Evolutionary conservation across 2,888 invertebrate genomes (phyloP), one percentile per base, ranked within the genome.

Genomic region (Buathra laborator): DNA sequence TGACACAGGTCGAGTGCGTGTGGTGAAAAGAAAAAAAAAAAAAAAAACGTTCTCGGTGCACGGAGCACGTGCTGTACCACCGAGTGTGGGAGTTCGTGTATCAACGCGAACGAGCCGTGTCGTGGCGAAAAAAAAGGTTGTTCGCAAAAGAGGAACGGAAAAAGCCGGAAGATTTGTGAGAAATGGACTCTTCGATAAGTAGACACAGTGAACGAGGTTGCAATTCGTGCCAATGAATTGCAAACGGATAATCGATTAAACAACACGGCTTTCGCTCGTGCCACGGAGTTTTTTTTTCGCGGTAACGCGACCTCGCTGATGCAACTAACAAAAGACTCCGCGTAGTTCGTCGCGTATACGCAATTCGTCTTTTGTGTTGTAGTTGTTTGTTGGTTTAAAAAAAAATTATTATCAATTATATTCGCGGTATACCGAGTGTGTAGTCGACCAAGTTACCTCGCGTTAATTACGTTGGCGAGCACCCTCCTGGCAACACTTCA

Each of bases 141-240:
- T 24, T 24, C 24, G 24, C 24, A 37, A 68, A 66, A 37, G 48
- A 12, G 14, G 48, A 48, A 48, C 9, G 48, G 7, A 53, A 53
- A 16, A 53, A 53, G 7, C n/a, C 0, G 3, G n/a, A 6, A 16
- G 7, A 62, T 48, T 5, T 10, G 75, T 76, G 81, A 82, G 70
- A 66, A 56, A 79, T 72, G 78, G 24, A 74, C 72, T 72, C 46
- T 29, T 46, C 72, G 48, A 32, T 46, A 48, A n/a, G 66, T 32
- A 16, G 67, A 67, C 72, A 67, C 43, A 48, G 79, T 53, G 83
- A 83, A 79, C 78, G 79, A 78, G 83, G 59, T 68, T 53, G n/a
- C 43, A 37, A 79, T 37, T 79, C 48, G 79, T 72, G 75, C 81
- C 67, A 24, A 56, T 62, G 46, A 68, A 76, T 24, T 24, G 56